Percentiles rank a stretch among this genome's conserved stretches.
Conservation (phyloP, 2,888 invertebrate species). For the Serripes groenlandicus region DNA sequence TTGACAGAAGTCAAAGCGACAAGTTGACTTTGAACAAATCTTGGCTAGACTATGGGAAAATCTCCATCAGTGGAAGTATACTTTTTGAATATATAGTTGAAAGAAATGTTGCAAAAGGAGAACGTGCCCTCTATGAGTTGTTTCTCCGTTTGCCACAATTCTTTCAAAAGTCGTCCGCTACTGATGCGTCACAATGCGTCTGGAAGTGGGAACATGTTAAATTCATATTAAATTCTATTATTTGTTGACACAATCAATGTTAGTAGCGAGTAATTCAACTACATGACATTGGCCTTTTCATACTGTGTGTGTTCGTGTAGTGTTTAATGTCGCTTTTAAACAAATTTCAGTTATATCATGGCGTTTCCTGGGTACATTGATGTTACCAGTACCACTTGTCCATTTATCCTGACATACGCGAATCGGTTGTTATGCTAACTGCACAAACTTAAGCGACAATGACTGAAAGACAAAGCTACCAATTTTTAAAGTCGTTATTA, state of each 20-base stretch:
- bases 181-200: neutral
- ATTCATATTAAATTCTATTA: neutral
- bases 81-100: too few species aligned
- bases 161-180: neutral
- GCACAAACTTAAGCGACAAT: too few species aligned
- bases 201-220: neutral
- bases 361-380: too few species aligned
- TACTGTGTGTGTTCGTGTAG: neutral
- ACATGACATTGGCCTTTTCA: neutral
- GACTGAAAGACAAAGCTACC: too few species aligned
- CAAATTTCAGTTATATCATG: too few species aligned
- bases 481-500: too few species aligned
- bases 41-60: neutral
- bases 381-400: too few species aligned
- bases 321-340: too few species aligned
- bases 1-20: neutral
- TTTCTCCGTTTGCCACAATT: neutral
- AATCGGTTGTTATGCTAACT: too few species aligned
- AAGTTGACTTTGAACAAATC: neutral
- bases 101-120: neutral
- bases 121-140: neutral
- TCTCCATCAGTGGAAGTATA: neutral
- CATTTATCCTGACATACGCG: too few species aligned
- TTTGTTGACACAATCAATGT: too few species aligned
- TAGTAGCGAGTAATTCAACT: too few species aligned